Evolutionary conservation across 2,113 vertebrate species (phyloP).

Genomic region (Turnix velox): DNA sequence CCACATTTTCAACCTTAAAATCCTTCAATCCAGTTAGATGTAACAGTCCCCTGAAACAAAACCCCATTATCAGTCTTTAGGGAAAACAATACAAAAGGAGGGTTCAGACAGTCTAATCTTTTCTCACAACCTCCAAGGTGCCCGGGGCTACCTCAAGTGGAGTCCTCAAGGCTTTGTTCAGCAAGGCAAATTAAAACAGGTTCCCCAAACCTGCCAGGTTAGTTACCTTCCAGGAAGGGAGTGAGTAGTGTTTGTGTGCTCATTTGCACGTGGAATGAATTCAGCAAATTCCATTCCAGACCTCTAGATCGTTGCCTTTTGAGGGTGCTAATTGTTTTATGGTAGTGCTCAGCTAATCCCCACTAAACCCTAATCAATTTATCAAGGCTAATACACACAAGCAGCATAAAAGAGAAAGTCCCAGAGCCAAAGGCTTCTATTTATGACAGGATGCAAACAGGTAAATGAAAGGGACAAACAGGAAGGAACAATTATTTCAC

Average conservation of each 20-base stretch:
- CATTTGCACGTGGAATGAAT: not conserved
- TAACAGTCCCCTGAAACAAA: not conserved
- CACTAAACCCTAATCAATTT: not conserved
- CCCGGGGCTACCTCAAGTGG: not conserved
- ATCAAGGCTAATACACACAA: not conserved
- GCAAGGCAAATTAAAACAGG: not conserved
- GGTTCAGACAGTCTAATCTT: not conserved
- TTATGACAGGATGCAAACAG: not conserved
- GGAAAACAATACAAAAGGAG: not conserved
- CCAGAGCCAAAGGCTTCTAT: not conserved
- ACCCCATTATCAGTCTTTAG: not conserved
- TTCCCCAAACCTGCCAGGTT: constrained; percentile 2
- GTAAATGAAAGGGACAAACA: not conserved
- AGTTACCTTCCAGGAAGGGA: not conserved
- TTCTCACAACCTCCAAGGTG: not conserved
- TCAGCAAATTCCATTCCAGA: not conserved
- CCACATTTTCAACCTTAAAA: not conserved
- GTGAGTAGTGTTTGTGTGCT: not conserved
- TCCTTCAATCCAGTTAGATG: not conserved
- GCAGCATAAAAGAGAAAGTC: not conserved
- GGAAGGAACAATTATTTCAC: not conserved
- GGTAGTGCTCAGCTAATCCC: not conserved
- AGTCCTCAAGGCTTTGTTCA: not conserved
- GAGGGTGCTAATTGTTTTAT: not conserved
- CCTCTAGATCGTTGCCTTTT: not conserved